Evolutionary conservation across 1,140 invertebrate species (phyloP).

Genomic region (Magallana ariakensis): DNA sequence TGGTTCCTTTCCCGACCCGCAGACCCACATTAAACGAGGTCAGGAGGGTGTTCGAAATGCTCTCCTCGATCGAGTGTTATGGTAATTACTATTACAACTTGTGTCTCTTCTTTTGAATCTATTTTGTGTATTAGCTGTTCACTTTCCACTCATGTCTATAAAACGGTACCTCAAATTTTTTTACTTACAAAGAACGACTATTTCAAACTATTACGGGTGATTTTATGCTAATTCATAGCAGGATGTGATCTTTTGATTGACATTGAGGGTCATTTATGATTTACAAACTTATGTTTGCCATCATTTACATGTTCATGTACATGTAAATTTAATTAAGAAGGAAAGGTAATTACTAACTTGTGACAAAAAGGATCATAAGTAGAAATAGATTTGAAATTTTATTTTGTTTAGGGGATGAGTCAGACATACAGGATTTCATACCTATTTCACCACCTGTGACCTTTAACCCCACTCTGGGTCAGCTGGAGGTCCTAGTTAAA

Average conservation of each 20-base stretch:
- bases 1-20: constrained; percentile 90
- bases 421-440: constrained; percentile 65
- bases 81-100: constrained; percentile 77
- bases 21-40: constrained; percentile 91
- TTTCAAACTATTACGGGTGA: too few species aligned
- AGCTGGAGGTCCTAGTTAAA: constrained; percentile 61
- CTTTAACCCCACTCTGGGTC: constrained; percentile 64
- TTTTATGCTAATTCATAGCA: too few species aligned
- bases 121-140: neutral
- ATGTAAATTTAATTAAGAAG: too few species aligned
- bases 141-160: neutral
- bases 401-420: constrained; percentile 57
- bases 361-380: too few species aligned
- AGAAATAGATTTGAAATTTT: too few species aligned
- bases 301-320: too few species aligned
- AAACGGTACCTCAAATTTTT: neutral
- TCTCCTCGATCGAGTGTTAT: constrained; percentile 88
- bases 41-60: constrained; percentile 86
- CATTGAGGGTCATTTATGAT: too few species aligned
- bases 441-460: constrained; percentile 68
- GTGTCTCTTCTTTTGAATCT: constrained; percentile 5
- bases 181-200: too few species aligned
- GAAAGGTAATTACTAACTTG: too few species aligned
- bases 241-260: too few species aligned
- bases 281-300: too few species aligned